Conservation (phyloP, 2,797 vertebrate species). For the Epinephelus malabaricus region DNA sequence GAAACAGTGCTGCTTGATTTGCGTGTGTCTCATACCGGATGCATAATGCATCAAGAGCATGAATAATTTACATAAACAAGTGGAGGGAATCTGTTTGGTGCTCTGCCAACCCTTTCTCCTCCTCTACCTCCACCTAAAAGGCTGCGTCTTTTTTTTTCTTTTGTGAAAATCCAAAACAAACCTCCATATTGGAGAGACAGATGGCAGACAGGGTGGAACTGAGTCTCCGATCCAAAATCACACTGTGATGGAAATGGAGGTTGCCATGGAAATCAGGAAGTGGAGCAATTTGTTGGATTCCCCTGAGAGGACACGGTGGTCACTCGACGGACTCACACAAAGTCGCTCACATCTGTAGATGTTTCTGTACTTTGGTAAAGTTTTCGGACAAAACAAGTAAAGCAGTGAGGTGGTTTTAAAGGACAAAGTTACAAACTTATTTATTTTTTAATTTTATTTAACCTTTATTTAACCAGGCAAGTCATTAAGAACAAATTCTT, state of each 20-base stretch:
- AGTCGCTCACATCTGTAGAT: conserved; percentile 55
- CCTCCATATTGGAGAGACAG: conserved; percentile 81
- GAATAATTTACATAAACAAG: conserved; percentile 86
- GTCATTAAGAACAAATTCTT: no score
- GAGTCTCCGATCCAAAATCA: conserved; percentile 74
- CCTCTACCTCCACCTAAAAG: conserved; percentile 68
- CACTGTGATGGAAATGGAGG: conserved; percentile 68
- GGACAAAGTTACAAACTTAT: no score
- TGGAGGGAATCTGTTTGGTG: conserved; percentile 78
- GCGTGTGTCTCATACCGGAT: conserved; percentile 75
- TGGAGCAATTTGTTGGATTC: conserved; percentile 54
- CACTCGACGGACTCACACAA: conserved; percentile 32
- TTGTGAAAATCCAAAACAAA: conserved; percentile 64
- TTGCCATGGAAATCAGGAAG: conserved; percentile 83
- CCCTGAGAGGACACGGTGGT: conserved; percentile 33
- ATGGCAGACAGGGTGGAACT: conserved; percentile 77
- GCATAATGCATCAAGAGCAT: conserved; percentile 83
- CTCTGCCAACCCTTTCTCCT: conserved; percentile 64
- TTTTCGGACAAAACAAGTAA: not conserved
- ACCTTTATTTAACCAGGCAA: no score
- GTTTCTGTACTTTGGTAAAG: not conserved
- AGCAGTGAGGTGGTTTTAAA: not conserved
- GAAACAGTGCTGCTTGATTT: conserved; percentile 78
- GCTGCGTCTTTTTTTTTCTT: conserved; percentile 28
- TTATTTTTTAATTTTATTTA: no score